Base-by-base conservation (phyloP, 2,888 invertebrate genomes). In the Panopea generosa region DNA sequence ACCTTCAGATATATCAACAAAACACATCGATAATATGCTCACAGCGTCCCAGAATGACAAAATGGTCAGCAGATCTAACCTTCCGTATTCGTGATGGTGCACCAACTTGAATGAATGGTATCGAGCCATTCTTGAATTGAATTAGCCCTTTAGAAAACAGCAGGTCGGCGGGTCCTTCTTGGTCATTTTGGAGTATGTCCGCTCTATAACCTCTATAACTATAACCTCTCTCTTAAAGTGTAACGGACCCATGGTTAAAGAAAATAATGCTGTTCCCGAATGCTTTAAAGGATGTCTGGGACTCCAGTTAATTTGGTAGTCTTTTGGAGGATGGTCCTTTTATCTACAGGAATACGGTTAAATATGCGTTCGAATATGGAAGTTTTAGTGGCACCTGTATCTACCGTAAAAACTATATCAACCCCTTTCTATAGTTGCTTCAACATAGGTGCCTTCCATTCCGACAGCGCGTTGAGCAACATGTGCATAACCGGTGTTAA, bases 31-130 rank as follows among this genome's bases (percentile, higher is more conserved):
- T 47, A 1, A 66, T 27, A 2, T 18, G 24, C 27, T 66, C 57
- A 11, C 38, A 16, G 16, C 33, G 24, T 1, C 47, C 45, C 3
- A 47, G 66, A 24, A 66, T 66, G 9, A 33, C 18, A n/a, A 24
- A 24, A 22, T 66, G 49, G n/a, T 66, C 57, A 4, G 57, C 57
- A 14, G 33, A 26, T 27, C 45, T 57, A 9, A 66, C 66, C 47
- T 57, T 66, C 33, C 66, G 2, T 1, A 45, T 22, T 38, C 40
- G 18, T 20, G 53, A 22, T 7, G 20, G 20, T 11, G 45, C 43
- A 3, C 63, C 40, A 22, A 63, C 40, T 22, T 53, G 63, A 14
- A 55, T 53, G 38, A 53, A 53, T 38, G 53, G 55, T 6, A 53
- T 53, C 2, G 45, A 45, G 4, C 1, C 0, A 11, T 20, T n/a